phyloP scores from a whole-genome alignment of 2,797 vertebrate genomes.

The Phataginus tricuspis region DNA sequence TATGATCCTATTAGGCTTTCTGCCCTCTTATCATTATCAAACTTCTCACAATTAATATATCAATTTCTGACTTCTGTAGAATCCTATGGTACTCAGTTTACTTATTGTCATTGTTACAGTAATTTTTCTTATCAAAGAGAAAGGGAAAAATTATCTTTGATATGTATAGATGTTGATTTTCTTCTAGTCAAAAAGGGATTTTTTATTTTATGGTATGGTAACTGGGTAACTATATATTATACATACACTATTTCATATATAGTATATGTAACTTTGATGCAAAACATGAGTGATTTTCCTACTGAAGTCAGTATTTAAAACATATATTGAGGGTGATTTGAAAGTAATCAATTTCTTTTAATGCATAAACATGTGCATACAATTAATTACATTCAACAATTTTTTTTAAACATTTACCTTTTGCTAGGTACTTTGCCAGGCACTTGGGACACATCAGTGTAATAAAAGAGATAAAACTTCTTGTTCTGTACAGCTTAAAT shows the following conservation, averaged over 20 bases:
- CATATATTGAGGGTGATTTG: background rate
- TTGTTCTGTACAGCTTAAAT: background rate
- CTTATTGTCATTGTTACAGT: constrained; percentile 17
- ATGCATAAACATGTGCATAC: background rate
- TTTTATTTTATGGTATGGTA: background rate
- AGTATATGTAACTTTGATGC: too few species aligned
- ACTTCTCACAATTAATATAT: background rate
- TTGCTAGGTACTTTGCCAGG: background rate
- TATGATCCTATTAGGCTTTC: background rate
- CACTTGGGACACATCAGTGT: background rate
- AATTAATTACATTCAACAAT: constrained; percentile 15
- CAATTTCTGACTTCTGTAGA: background rate
- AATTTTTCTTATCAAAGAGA: background rate
- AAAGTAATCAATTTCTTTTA: constrained; percentile 10
- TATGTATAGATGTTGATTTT: constrained; percentile 1
- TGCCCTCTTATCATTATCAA: background rate
- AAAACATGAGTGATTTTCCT: constrained; percentile 3
- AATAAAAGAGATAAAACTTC: constrained; percentile 13
- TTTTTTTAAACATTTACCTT: background rate
- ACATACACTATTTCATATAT: too few species aligned
- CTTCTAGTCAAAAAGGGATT: background rate
- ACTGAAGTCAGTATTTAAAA: background rate
- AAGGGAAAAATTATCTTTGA: constrained; percentile 45
- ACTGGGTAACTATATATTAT: background rate
- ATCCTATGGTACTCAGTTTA: background rate